Evolutionary conservation across 2,888 invertebrate genomes (phyloP).

Genomic region (Uloborus plumipes): DNA sequence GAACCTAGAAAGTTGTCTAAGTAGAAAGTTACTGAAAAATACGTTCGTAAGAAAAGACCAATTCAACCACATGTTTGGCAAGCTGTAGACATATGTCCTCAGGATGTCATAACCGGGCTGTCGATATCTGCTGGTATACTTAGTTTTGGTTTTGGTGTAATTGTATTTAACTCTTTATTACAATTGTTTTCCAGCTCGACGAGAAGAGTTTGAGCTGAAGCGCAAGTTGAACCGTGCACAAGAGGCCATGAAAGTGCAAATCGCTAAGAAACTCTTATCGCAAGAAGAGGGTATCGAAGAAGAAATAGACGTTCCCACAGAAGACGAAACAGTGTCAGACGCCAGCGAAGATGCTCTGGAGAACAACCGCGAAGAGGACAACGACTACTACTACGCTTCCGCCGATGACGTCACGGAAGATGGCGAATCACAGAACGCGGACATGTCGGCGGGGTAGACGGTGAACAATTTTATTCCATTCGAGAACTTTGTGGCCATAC

Average conservation of each 20-base stretch:
- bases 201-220: slow-evolving; percentile 56
- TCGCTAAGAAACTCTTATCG: slow-evolving; percentile 54
- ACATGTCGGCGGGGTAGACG: slow-evolving; percentile 16
- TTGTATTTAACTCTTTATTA: background rate
- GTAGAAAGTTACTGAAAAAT: too few species aligned
- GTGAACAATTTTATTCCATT: too few species aligned
- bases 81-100: too few species aligned
- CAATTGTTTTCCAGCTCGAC: slow-evolving; percentile 25
- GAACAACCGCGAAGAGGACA: slow-evolving; percentile 22
- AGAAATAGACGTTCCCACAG: slow-evolving; percentile 32
- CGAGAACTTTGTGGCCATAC: too few species aligned
- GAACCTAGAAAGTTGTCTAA: too few species aligned
- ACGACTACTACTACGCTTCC: slow-evolving; percentile 41
- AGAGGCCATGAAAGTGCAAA: slow-evolving; percentile 55
- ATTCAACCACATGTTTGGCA: too few species aligned
- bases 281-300: slow-evolving; percentile 58
- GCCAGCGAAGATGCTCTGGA: slow-evolving; percentile 50
- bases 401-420: slow-evolving; percentile 39
- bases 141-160: too few species aligned
- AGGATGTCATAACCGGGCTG: too few species aligned
- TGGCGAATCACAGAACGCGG: slow-evolving; percentile 21
- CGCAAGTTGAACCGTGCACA: slow-evolving; percentile 56
- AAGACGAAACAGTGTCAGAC: slow-evolving; percentile 37
- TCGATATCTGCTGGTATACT: too few species aligned
- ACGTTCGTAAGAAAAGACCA: too few species aligned